Base-by-base conservation (phyloP, 2,888 invertebrate species). In the Bugulina stolonifera region DNA sequence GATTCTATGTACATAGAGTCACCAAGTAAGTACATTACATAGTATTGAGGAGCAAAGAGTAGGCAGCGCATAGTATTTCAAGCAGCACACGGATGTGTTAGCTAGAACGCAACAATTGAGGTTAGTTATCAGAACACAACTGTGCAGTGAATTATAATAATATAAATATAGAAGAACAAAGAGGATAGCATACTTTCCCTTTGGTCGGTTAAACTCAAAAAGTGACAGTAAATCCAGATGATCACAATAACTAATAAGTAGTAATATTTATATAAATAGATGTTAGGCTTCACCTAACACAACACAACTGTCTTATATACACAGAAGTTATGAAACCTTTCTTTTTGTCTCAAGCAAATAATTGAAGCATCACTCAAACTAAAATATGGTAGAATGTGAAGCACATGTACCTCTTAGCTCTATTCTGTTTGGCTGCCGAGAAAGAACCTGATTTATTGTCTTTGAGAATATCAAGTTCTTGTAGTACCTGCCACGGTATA, bases 401-500 rank as follows among this genome's bases (percentile, higher is more conserved):
- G 55, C 55, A 55, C 23, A 23, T n/a, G n/a, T 55, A 55, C 55
- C 23, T 18, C 23, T 25, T 5, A 64, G 64, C 64, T 34, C 10
- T 64, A 10, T 29, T 25, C 18, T 22, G 18, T 27, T 64, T 64
- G 3, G 27, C 14, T 29, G 22, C 27, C 25, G 64, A 64, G 64
- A 64, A 64, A 14, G 29, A 5, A 10, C 27, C 27, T 14, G 2
- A 3, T 64, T 64, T 64, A n/a, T 64, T 64, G n/a, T 64, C 64
- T 64, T 64, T 64, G 64, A 64, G 64, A 64, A 32, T 25, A 32
- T 64, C 64, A 3, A 64, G 27, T 32, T 64, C 64, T 32, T 64
- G 64, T 27, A 64, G n/a, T 18, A 64, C 64, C n/a, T 64, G 64
- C 64, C 64, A 64, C 32, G 64, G 64, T 25, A 64, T 64, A 32